A percentile compares a stretch with the other conserved stretches of the same genome.
Evolutionary conservation across 1,140 invertebrate species (phyloP).

Genomic region (Chironomus striatipennis): DNA sequence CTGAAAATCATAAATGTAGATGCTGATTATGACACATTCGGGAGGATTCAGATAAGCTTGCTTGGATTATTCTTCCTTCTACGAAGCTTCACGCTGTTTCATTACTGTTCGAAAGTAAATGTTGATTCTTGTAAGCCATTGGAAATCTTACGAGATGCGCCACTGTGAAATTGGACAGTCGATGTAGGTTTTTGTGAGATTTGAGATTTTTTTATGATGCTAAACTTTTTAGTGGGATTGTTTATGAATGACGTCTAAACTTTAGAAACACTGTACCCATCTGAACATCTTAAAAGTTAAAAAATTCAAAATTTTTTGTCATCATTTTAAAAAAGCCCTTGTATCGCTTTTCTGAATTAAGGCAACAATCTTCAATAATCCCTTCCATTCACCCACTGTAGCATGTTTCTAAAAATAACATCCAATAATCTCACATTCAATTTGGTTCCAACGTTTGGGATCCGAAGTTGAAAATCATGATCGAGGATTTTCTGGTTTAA

Average conservation of each 20-base stretch:
- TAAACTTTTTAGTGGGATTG: background rate
- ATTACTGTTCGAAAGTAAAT: background rate
- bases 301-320: too few relatives aligned
- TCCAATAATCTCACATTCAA: background rate
- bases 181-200: background rate
- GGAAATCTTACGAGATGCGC: background rate
- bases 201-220: background rate
- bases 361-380: too few relatives aligned
- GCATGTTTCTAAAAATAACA: too few relatives aligned
- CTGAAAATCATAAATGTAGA: background rate
- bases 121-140: background rate
- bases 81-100: background rate
- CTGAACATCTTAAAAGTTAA: too few relatives aligned
- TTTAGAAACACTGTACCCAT: too few relatives aligned
- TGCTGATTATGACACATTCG: background rate
- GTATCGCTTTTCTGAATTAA: too few relatives aligned
- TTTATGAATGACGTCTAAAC: too few relatives aligned
- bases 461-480: background rate
- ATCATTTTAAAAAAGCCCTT: too few relatives aligned
- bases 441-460: background rate
- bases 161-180: background rate
- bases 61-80: background rate
- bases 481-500: background rate
- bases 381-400: too few relatives aligned
- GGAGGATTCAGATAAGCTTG: background rate